These are phyloP conservation scores for Engystomops pustulosus DNA, from an alignment of 2,113 vertebrate species.

Conservation along the genomic window DNA sequence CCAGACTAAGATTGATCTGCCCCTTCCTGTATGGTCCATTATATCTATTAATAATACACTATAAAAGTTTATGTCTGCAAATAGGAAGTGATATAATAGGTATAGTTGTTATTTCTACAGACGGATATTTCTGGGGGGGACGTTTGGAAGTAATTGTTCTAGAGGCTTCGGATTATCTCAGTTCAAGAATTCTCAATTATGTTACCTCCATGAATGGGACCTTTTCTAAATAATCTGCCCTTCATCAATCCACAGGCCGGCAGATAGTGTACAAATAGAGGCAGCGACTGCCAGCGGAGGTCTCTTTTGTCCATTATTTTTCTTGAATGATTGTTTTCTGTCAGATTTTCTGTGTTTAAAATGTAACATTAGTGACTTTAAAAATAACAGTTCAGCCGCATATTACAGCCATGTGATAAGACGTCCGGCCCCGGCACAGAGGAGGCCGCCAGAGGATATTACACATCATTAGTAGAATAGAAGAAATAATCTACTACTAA, in stretches of 20 bases:
- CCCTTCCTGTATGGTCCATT: too few species aligned
- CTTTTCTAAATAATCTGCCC: conserved; percentile 16
- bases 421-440: background rate
- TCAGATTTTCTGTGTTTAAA: conserved; percentile 27
- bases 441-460: background rate
- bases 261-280: conserved; percentile 14
- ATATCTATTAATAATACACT: too few species aligned
- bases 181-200: background rate
- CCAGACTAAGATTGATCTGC: too few species aligned
- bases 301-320: background rate
- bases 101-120: background rate
- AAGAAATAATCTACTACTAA: too few species aligned
- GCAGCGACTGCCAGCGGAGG: background rate
- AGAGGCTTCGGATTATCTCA: background rate
- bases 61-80: too few species aligned
- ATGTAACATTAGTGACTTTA: conserved; percentile 14
- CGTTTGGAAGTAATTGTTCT: background rate
- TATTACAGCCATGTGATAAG: background rate
- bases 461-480: too few species aligned
- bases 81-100: too few species aligned
- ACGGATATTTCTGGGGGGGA: background rate
- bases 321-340: conserved; percentile 21
- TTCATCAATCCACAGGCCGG: conserved; percentile 2
- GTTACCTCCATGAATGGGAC: too few species aligned
- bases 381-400: background rate